These are phyloP conservation scores for Phortica okadai DNA, from an alignment of 2,888 invertebrate species.

Conservation along the genomic window DNA sequence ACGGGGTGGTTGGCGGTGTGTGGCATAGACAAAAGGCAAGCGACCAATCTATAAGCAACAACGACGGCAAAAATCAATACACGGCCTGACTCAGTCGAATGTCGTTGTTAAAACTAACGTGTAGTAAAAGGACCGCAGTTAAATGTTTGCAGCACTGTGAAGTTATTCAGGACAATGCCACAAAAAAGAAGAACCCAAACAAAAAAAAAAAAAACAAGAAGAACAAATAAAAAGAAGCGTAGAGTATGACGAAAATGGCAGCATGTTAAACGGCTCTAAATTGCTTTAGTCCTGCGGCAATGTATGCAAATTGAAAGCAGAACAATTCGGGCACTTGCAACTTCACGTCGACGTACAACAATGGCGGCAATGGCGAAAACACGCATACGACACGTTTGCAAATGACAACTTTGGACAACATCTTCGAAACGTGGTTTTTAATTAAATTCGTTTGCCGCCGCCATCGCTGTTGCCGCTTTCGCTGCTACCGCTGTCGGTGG, in stretches of 20 bases:
- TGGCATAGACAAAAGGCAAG: not conserved
- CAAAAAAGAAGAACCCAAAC: not conserved
- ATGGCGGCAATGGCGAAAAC: not conserved
- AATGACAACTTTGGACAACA: not conserved
- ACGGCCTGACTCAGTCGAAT: not conserved
- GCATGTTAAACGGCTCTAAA: not conserved
- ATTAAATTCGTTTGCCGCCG: not conserved
- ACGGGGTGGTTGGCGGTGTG: not conserved
- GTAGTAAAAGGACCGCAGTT: not conserved
- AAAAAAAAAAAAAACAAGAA: not conserved
- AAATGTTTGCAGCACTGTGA: not conserved
- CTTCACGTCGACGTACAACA: not conserved
- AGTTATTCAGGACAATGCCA: not conserved
- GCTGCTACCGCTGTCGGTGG: no score
- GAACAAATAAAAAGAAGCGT: not conserved
- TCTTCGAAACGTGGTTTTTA: not conserved
- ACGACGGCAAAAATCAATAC: constrained; percentile 9
- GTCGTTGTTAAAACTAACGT: not conserved
- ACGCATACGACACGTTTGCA: constrained; percentile 25
- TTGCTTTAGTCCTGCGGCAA: not conserved
- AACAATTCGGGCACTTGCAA: not conserved
- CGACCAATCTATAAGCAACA: not conserved
- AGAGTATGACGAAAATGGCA: not conserved
- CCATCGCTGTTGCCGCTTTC: not conserved
- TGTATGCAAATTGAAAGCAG: not conserved